Evolutionary conservation across 23 tunicate species (phyloP).

Genomic region (Trididemnum nubilum): DNA sequence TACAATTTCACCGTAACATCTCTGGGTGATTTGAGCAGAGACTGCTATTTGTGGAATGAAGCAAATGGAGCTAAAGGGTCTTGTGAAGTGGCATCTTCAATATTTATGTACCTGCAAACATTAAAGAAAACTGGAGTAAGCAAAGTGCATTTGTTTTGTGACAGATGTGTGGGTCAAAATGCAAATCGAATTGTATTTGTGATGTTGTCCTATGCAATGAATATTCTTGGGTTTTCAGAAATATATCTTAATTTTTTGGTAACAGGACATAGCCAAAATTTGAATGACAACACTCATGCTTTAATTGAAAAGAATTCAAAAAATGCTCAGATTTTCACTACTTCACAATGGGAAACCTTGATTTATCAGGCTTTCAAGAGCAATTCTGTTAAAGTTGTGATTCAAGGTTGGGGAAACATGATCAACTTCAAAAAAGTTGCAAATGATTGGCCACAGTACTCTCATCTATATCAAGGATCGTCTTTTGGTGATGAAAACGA

Average conservation of each 20-base stretch:
- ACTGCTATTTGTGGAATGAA: neutral
- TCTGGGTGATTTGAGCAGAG: neutral
- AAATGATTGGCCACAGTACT: too few relatives aligned
- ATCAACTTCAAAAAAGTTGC: too few relatives aligned
- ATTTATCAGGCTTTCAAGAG: too few relatives aligned
- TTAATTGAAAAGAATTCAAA: too few relatives aligned
- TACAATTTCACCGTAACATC: neutral
- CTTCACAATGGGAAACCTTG: too few relatives aligned
- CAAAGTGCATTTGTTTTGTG: neutral
- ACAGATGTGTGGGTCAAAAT: neutral
- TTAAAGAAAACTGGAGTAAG: neutral
- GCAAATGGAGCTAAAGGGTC: neutral
- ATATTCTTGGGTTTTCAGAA: neutral
- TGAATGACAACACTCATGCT: too few relatives aligned
- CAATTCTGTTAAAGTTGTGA: too few relatives aligned
- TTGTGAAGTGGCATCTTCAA: neutral
- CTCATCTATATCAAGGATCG: too few relatives aligned
- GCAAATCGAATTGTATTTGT: neutral
- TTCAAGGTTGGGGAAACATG: too few relatives aligned
- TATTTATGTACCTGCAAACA: neutral
- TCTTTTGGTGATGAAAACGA: too few relatives aligned
- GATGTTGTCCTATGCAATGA: neutral
- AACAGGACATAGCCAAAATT: neutral
- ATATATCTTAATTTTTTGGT: neutral
- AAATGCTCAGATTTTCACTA: too few relatives aligned